Evolutionary conservation across 2,888 invertebrate genomes (phyloP).

Genomic region (Polietes domitor): DNA sequence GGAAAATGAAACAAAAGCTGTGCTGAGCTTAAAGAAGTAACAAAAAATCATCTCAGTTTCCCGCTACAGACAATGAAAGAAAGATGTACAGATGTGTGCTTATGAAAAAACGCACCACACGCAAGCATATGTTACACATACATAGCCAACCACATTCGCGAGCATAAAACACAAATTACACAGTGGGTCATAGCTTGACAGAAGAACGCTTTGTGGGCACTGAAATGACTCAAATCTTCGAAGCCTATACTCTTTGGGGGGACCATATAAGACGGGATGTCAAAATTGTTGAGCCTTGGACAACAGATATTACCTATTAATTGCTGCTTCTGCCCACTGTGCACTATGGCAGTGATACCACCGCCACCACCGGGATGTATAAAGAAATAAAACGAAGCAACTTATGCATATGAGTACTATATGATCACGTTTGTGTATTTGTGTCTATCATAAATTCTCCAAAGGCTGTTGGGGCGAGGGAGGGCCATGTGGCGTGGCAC

Average conservation of each 20-base stretch:
- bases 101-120: constrained; percentile 29
- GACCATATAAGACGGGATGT: too few relatives aligned
- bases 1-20: not conserved
- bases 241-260: too few relatives aligned
- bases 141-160: not conserved
- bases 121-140: constrained; percentile 5
- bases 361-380: not conserved
- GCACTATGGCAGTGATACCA: not conserved
- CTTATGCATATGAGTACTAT: constrained; percentile 26
- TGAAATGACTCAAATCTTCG: too few relatives aligned
- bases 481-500: too few relatives aligned
- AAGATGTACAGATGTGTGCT: not conserved
- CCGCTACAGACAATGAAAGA: not conserved
- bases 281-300: too few relatives aligned
- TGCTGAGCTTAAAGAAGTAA: not conserved
- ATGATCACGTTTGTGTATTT: constrained; percentile 45
- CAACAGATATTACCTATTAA: too few relatives aligned
- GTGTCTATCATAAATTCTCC: constrained; percentile 32
- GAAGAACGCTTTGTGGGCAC: too few relatives aligned
- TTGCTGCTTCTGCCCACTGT: not conserved
- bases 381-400: not conserved
- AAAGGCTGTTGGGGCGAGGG: constrained; percentile 4
- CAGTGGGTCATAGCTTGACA: too few relatives aligned
- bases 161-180: not conserved
- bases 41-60: not conserved